These are phyloP conservation scores for Smithornis capensis DNA, from an alignment of 2,113 vertebrate species.

Conservation along the genomic window DNA sequence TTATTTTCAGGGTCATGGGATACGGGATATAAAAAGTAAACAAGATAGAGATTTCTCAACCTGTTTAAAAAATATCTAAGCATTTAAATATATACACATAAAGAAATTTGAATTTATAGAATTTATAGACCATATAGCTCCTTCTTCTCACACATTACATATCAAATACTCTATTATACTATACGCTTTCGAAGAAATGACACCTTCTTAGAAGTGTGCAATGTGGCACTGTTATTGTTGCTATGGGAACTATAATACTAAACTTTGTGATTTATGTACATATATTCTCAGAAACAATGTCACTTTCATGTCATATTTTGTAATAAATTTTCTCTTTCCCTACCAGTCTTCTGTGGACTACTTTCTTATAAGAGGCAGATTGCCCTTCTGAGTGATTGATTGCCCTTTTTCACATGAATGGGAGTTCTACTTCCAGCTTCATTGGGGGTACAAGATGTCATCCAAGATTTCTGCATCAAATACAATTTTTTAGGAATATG, in stretches of 20 bases:
- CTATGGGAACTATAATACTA: conserved; percentile 26
- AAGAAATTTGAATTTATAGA: no score
- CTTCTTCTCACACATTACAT: not conserved
- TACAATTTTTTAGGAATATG: not conserved
- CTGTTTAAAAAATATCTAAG: not conserved
- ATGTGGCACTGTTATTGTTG: conserved; percentile 1
- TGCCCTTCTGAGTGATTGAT: not conserved
- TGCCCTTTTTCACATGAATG: not conserved
- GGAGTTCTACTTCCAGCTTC: not conserved
- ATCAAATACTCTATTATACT: not conserved
- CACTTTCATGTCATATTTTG: not conserved
- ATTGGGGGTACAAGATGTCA: not conserved
- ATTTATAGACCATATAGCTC: not conserved
- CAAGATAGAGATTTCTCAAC: not conserved
- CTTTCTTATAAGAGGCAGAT: not conserved
- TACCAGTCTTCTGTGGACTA: not conserved
- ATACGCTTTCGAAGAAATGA: not conserved
- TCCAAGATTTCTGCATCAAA: not conserved
- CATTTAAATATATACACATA: not conserved
- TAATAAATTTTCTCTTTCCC: not conserved
- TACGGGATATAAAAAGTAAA: not conserved
- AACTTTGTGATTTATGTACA: not conserved
- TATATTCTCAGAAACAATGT: not conserved
- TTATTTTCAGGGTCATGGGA: not conserved
- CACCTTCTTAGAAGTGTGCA: not conserved